A percentile compares a stretch with the other conserved stretches of the same genome.
These are phyloP conservation scores for Corydoras maculifer DNA, from an alignment of 2,113 vertebrate genomes.

Conservation along the genomic window DNA sequence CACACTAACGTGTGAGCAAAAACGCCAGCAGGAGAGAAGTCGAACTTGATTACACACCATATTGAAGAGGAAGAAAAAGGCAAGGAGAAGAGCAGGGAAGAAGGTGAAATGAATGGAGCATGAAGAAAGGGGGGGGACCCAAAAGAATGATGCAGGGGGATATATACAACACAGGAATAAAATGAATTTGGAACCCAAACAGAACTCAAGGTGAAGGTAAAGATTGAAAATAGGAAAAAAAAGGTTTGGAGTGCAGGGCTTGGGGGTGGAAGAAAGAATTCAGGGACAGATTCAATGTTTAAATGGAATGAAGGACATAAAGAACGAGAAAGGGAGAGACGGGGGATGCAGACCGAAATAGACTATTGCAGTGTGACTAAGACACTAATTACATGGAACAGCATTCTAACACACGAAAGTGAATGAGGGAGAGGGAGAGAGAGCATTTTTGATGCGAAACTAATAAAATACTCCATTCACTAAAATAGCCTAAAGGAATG, in stretches of 20 bases:
- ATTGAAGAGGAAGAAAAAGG: no score
- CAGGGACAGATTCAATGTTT: background rate
- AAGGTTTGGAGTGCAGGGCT: background rate
- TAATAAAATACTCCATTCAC: slow-evolving; percentile 28
- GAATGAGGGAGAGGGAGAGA: slow-evolving; percentile 11
- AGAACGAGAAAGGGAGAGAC: slow-evolving; percentile 5
- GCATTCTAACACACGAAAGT: slow-evolving; percentile 28
- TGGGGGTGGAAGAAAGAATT: background rate
- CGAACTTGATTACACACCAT: background rate
- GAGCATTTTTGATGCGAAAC: background rate
- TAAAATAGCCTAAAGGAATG: slow-evolving; percentile 2
- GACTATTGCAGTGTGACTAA: slow-evolving; percentile 45
- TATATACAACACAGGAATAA: no score
- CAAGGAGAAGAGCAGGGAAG: no score
- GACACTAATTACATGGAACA: slow-evolving; percentile 45
- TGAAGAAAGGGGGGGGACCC: no score
- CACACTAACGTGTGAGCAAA: slow-evolving; percentile 7
- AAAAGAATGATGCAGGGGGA: no score
- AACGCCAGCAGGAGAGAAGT: slow-evolving; percentile 10
- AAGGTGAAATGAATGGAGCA: no score
- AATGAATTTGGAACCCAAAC: no score
- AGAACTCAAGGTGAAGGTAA: background rate
- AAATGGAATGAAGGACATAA: slow-evolving; percentile 22
- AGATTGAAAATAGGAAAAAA: background rate
- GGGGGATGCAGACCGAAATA: slow-evolving; percentile 37